Evolutionary conservation across 1,140 invertebrate species (phyloP).

Genomic region (Ceratina australensis): DNA sequence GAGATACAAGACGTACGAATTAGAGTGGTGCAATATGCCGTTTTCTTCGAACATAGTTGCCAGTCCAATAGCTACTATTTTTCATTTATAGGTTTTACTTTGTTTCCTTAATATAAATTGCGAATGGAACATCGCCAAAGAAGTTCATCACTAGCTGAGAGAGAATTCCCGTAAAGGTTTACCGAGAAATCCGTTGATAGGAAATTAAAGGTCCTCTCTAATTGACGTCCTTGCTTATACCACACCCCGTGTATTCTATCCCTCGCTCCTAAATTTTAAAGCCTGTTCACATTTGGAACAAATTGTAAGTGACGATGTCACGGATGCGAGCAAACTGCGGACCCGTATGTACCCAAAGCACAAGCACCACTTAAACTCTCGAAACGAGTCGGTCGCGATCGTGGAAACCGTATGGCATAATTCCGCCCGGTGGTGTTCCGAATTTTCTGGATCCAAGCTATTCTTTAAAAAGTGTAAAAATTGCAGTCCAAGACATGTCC

Average conservation of each 20-base stretch:
- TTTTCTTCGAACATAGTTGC: too few relatives aligned
- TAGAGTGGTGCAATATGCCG: too few relatives aligned
- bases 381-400: constrained; percentile 17
- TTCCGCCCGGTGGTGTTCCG: background rate
- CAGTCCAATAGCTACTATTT: too few relatives aligned
- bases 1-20: too few relatives aligned
- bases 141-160: background rate
- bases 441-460: constrained; percentile 9
- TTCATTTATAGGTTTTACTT: background rate
- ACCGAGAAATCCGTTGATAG: background rate
- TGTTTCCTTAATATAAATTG: background rate
- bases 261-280: constrained; percentile 11
- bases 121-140: background rate
- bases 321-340: background rate
- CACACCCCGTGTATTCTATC: background rate
- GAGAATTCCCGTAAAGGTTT: background rate
- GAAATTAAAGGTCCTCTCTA: background rate
- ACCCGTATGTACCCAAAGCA: background rate
- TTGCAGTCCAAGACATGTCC: too few relatives aligned
- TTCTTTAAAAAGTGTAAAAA: background rate
- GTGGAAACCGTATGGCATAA: constrained; percentile 5
- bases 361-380: constrained; percentile 31
- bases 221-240: background rate
- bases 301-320: constrained; percentile 15
- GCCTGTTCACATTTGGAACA: constrained; percentile 5